phyloP scores from a whole-genome alignment of 2,113 vertebrate genomes.

The Conger conger region DNA sequence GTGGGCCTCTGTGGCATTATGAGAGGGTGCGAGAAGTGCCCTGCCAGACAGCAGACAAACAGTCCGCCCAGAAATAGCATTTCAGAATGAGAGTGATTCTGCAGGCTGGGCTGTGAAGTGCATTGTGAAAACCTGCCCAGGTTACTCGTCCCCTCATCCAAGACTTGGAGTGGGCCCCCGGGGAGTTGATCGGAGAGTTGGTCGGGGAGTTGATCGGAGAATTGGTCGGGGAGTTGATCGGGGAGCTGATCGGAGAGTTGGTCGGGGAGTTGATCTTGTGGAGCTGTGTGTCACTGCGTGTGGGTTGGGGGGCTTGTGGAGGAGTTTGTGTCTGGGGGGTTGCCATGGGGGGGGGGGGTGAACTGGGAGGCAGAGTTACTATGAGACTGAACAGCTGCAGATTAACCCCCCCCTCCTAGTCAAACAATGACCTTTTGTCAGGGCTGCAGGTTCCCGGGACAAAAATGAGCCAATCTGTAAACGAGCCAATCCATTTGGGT shows the following conservation, averaged over 20 bases:
- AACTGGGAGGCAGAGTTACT: background rate
- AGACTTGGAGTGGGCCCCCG: too few relatives aligned
- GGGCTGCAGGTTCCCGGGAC: background rate
- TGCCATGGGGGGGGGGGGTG: slow-evolving; percentile 48
- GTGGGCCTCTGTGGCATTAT: background rate
- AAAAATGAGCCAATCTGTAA: background rate
- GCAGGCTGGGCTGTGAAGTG: background rate
- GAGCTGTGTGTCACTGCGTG: too few relatives aligned
- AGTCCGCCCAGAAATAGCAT: background rate
- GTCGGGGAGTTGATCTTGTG: too few relatives aligned
- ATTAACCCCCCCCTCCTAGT: slow-evolving; percentile 21
- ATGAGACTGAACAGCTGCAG: background rate
- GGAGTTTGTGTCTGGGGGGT: too few relatives aligned
- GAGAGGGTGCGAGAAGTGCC: slow-evolving; percentile 1
- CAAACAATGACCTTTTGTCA: slow-evolving; percentile 51
- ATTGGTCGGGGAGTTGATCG: too few relatives aligned
- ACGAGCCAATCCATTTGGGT: background rate
- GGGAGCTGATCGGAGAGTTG: too few relatives aligned
- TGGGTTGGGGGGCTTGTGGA: too few relatives aligned
- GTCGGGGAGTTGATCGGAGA: too few relatives aligned
- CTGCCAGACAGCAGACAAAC: background rate
- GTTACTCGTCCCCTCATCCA: too few relatives aligned
- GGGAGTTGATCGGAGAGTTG: too few relatives aligned
- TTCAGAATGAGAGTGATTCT: background rate
- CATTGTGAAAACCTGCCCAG: background rate